These are phyloP conservation scores for Enteromius viviparus DNA, from an alignment of 2,797 vertebrate genomes.

Conservation along the genomic window DNA sequence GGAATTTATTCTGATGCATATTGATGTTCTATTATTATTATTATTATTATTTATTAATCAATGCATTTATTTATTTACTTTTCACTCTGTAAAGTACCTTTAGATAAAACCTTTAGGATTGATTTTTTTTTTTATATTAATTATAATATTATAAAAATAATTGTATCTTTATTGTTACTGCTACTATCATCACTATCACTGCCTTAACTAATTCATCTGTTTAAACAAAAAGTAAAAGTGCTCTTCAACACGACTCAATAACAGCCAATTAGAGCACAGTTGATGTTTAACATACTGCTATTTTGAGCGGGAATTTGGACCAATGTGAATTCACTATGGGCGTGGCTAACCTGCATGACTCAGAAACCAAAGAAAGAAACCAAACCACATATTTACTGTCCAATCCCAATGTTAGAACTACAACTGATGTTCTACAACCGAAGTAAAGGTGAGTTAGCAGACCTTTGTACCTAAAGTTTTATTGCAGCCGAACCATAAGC, in stretches of 20 bases:
- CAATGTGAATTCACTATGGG: neutral
- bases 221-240: neutral
- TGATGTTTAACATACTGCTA: neutral
- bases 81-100: neutral
- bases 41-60: neutral
- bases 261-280: neutral
- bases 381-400: neutral
- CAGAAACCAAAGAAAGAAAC: neutral
- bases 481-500: neutral
- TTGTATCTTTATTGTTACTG: neutral
- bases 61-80: neutral
- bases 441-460: neutral
- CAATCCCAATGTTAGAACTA: neutral
- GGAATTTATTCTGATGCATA: neutral
- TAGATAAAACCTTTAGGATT: neutral
- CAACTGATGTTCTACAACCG: too few species aligned
- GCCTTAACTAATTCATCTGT: neutral
- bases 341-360: neutral
- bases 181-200: neutral
- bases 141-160: neutral
- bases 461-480: constrained; percentile 16
- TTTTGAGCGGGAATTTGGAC: constrained; percentile 11
- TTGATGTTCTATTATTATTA: neutral
- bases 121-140: neutral
- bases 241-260: neutral